Base-by-base conservation (phyloP, 1,140 invertebrate species). In the Caenorhabditis remanei region DNA sequence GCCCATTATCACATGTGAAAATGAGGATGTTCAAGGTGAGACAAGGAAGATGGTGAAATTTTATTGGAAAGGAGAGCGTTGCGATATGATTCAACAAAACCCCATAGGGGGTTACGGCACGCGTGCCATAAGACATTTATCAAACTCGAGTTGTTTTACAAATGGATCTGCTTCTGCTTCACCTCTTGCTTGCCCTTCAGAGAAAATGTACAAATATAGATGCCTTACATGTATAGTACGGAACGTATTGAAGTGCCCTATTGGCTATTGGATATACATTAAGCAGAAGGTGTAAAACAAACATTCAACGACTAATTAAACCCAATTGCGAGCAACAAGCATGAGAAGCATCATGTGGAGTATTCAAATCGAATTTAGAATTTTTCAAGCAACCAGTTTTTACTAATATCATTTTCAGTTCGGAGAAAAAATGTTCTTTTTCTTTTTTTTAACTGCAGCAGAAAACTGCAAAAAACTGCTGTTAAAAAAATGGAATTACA, bases 221-320 rank as follows among this genome's bases (percentile, higher is more conserved):
- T 53, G n/a, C 8, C n/a, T 46, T 9, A 48, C 63, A 24, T 65
- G 63, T 40, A 41, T n/a, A 71, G 41, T 71, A 71, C 46, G 4
- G 19, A 50, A 50, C 43, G 7, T n/a, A 8, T 24, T 79, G 40
- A 46, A 71, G 71, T 79, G 71, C 46, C n/a, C 14, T 46, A 71
- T 46, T 65, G 32, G 63, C 65, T 71, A 71, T 71, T 79, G 71
- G 21, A 50, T 24, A 79, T 79, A 50, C 71, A 50, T 79, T 53
- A 79, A n/a, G 43, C 43, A n/a, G 71, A 79, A 79, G 71, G 71
- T 79, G 71, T 79, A 79, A 50, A 50, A n/a, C 71, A 79, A 79
- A 79, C 46, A 79, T 9, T 50, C 65, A 43, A 19, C 21, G 40
- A 24, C 46, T 79, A 79, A 79, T 79, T 79, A 50, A 50, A 16